Evolutionary conservation across 2,888 invertebrate genomes (phyloP).

Genomic region (Meiosimyza decipiens): DNA sequence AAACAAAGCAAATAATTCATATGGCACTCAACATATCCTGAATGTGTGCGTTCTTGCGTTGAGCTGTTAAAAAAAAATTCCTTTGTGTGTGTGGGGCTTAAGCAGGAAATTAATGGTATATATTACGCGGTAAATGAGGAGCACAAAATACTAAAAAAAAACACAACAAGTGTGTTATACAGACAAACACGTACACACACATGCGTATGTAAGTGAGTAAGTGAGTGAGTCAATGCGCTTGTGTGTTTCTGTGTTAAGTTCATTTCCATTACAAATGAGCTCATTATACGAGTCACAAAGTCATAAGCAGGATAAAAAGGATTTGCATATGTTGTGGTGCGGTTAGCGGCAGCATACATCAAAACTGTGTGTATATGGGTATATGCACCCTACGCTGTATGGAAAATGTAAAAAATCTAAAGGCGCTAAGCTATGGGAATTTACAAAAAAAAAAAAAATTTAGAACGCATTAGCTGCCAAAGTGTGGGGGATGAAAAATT

Average conservation of each 20-base stretch:
- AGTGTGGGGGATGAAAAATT: too few species aligned
- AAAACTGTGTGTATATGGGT: too few species aligned
- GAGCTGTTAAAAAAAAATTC: too few species aligned
- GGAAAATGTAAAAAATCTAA: too few species aligned
- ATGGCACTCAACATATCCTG: background rate
- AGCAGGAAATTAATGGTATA: too few species aligned
- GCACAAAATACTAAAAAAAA: background rate
- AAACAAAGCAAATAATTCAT: conserved; percentile 5
- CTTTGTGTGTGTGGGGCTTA: too few species aligned
- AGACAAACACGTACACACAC: background rate
- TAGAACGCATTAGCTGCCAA: too few species aligned
- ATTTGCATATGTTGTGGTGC: conserved; percentile 25
- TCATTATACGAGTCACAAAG: conserved; percentile 31
- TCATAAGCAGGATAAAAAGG: conserved; percentile 31
- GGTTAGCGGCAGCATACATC: background rate
- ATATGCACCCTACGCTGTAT: too few species aligned
- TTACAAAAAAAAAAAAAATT: background rate
- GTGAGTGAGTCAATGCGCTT: background rate
- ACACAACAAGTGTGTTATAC: conserved; percentile 3
- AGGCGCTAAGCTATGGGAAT: background rate
- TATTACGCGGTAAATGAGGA: background rate
- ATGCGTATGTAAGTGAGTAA: background rate
- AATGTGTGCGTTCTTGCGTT: too few species aligned
- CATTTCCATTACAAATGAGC: conserved; percentile 28
- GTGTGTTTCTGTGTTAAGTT: conserved; percentile 5